phyloP scores from a whole-genome alignment of 1,140 invertebrate species.

The Cyclargus thomasi region DNA sequence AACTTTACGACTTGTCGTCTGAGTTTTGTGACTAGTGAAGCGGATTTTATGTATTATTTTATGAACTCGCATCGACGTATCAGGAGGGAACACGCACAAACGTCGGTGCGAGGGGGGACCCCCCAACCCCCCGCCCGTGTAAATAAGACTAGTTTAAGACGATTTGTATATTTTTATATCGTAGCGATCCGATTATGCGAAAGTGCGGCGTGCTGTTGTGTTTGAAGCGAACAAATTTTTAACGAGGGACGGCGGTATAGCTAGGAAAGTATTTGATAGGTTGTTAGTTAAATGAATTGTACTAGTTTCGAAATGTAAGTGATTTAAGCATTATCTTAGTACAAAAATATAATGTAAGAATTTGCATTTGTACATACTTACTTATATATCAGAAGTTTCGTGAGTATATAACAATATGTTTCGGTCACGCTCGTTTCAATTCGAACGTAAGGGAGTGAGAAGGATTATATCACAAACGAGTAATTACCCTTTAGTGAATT shows the following conservation, averaged over 20 bases:
- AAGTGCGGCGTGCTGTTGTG: slow-evolving; percentile 23
- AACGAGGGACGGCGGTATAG: background rate
- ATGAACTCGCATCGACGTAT: slow-evolving; percentile 4
- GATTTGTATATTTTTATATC: slow-evolving; percentile 49
- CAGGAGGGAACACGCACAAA: background rate
- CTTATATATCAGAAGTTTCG: background rate
- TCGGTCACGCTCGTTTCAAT: no score
- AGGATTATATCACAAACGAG: no score
- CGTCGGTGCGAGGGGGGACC: background rate
- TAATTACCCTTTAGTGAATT: no score
- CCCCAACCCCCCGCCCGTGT: slow-evolving; percentile 25
- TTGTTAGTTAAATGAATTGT: background rate
- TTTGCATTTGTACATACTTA: background rate
- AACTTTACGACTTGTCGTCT: background rate
- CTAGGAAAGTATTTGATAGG: background rate
- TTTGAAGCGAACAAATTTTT: slow-evolving; percentile 7
- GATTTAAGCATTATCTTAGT: background rate
- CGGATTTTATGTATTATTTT: background rate
- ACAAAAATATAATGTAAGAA: background rate
- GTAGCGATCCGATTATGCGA: slow-evolving; percentile 55
- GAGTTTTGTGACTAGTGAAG: slow-evolving; percentile 7
- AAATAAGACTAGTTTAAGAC: slow-evolving; percentile 43
- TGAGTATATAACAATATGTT: no score
- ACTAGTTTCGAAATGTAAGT: background rate
- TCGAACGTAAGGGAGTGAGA: no score